Evolutionary conservation across 2,113 vertebrate species (phyloP).

Genomic region (Capreolus pygargus): DNA sequence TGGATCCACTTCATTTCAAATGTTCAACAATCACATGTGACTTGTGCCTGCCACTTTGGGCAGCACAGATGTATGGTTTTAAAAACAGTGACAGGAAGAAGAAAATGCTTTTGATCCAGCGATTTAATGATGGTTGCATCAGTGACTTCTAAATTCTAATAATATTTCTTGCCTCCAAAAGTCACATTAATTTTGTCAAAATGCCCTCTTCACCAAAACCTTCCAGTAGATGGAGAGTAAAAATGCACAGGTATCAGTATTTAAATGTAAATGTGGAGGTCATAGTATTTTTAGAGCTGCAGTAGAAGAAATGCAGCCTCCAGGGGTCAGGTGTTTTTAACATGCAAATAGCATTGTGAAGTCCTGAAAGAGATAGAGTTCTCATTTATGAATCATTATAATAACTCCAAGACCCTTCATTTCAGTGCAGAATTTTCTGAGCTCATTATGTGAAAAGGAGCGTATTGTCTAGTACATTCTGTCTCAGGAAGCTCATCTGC

Average conservation of each 20-base stretch:
- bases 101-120: background rate
- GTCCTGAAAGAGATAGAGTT: background rate
- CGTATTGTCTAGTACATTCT: conserved; percentile 6
- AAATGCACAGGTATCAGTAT: background rate
- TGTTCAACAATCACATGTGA: background rate
- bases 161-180: conserved; percentile 11
- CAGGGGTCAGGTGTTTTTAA: background rate
- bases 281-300: conserved; percentile 7
- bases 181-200: conserved; percentile 36
- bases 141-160: background rate
- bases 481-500: conserved; percentile 3
- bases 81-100: background rate
- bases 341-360: conserved; percentile 15
- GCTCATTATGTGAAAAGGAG: conserved; percentile 45
- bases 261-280: background rate
- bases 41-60: background rate
- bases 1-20: background rate
- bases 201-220: background rate
- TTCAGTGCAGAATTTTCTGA: conserved; percentile 51
- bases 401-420: conserved; percentile 39
- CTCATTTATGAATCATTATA: conserved; percentile 46
- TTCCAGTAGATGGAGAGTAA: background rate
- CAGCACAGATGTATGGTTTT: background rate
- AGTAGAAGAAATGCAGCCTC: background rate
- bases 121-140: background rate